Evolutionary conservation across 2,888 invertebrate genomes (phyloP), one percentile per base, ranked within the genome.

Genomic region (Endotricha flammealis): DNA sequence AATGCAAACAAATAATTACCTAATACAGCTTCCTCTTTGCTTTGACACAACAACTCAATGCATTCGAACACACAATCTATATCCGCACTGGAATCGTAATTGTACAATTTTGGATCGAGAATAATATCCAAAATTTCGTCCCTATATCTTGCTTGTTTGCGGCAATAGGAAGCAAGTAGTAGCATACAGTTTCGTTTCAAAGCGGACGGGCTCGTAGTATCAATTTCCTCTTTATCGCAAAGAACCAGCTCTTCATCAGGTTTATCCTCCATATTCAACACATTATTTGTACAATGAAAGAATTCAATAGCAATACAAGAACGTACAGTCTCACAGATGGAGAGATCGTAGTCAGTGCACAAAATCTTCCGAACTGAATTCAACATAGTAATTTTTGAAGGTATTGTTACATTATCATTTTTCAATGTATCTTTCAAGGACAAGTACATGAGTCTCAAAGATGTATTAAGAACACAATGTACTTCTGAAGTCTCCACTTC

Each of bases 151-250:
- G 60, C 61, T 4, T 50, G 42, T 35, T 63, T 63, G 34, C 63
- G 67, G 44, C 83, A 82, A 48, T 78, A 86, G 2, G 75, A 70
- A 4, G 81, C 74, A 7, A 87, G 52, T 5, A 77, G 46, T 32
- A 62, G 59, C 4, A 80, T 57, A 39, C 76, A 71, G 30, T 69
- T 63, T 33, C 72, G 68, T 51, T 74, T 83, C 14, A 82, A 48
- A 22, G 64, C 58, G 7, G 60, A 54, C 10, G 53, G 44, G 37
- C 63, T 68, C 36, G 67, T 57, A 41, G 20, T 20, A n/a, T 80
- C 74, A 2, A 61, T 54, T 16, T 81, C 78, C 25, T 74, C 74
- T n/a, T 58, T 67, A 40, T 64, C 69, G 16, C 58, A 64, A 14
- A 29, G 11, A 5, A 54, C 53, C 1, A 58, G 34, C 5, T 74